These are phyloP conservation scores for Gymnodraco acuticeps DNA, from an alignment of 2,797 vertebrate species.

Conservation along the genomic window DNA sequence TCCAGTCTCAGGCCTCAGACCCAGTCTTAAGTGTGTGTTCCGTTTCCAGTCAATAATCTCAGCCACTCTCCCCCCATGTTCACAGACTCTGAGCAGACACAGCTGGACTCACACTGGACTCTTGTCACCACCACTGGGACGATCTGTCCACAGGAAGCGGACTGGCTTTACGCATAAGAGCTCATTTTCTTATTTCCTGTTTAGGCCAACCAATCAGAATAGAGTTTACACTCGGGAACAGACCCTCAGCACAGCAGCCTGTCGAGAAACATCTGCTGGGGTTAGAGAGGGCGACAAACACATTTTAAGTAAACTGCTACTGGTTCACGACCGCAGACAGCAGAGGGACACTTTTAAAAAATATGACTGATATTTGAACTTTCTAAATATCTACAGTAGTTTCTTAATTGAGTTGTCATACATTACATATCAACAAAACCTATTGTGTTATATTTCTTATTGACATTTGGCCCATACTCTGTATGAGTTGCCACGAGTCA, in stretches of 20 bases:
- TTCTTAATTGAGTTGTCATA: constrained; percentile 13
- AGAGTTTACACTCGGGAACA: constrained; percentile 13
- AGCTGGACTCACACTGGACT: constrained; percentile 48
- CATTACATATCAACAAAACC: constrained; percentile 25
- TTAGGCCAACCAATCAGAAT: constrained; percentile 26
- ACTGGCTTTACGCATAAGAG: constrained; percentile 32
- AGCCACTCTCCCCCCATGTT: constrained; percentile 5
- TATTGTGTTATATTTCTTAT: neutral
- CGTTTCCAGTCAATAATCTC: constrained; percentile 7
- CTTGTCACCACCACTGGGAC: constrained; percentile 51
- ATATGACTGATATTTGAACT: constrained; percentile 11
- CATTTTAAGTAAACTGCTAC: constrained; percentile 24
- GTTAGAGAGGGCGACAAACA: constrained; percentile 28
- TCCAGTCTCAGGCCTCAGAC: neutral
- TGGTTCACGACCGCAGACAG: neutral
- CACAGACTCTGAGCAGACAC: constrained; percentile 34
- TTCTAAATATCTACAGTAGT: constrained; percentile 5
- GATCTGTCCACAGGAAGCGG: constrained; percentile 61
- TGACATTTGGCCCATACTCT: neutral
- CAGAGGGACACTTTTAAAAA: neutral
- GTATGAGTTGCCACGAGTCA: neutral
- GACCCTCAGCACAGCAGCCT: constrained; percentile 26
- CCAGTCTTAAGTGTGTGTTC: neutral
- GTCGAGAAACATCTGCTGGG: constrained; percentile 50
- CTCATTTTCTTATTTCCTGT: constrained; percentile 55